Evolutionary conservation across 30 jellyfish, hydroid and myxozoan genomes (phyloP).

Genomic region (Turritopsis rubra): DNA sequence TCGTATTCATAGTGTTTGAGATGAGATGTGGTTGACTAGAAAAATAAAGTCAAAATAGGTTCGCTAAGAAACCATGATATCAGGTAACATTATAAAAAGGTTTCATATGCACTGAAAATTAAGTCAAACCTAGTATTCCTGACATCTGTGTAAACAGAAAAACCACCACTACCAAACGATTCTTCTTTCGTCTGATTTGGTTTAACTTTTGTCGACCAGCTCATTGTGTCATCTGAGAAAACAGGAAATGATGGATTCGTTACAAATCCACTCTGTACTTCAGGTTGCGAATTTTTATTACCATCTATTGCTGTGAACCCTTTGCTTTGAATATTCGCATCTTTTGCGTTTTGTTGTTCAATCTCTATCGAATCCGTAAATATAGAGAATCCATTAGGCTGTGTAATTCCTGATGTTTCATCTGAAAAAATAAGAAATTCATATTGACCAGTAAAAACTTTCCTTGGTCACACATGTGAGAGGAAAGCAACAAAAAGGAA

Average conservation of each 20-base stretch:
- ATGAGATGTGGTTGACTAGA: neutral
- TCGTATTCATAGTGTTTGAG: neutral
- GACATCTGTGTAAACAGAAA: neutral
- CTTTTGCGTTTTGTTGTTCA: neutral
- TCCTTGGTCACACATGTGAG: no score
- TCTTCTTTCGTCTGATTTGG: no score
- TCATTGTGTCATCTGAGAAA: neutral
- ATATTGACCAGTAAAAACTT: no score
- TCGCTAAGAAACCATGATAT: neutral
- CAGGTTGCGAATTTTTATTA: neutral
- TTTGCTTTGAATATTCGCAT: no score
- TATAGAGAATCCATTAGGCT: neutral
- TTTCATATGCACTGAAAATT: no score
- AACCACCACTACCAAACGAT: neutral
- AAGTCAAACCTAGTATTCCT: neutral
- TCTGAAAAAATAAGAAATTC: neutral
- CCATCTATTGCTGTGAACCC: no score
- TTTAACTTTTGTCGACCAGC: neutral
- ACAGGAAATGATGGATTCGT: neutral
- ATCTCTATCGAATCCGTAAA: neutral
- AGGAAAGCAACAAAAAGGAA: no score
- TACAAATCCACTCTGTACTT: neutral
- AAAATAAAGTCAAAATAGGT: neutral
- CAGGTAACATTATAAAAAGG: neutral
- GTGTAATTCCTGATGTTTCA: neutral